A percentile compares a stretch with the other conserved stretches of the same genome.
Evolutionary conservation across 2,888 invertebrate species (phyloP).

Genomic region (Pandemis cinnamomeana): DNA sequence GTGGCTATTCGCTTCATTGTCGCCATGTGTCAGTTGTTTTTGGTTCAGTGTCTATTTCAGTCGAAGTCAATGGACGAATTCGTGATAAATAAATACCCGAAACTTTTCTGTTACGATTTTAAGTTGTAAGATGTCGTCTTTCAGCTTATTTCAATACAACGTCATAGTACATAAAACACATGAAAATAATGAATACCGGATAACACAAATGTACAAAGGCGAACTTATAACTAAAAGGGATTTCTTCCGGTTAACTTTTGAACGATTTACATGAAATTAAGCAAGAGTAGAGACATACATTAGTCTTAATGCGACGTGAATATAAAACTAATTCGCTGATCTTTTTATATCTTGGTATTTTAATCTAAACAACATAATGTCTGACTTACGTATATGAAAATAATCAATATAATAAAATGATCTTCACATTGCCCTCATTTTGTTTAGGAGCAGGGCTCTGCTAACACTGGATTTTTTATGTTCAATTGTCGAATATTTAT

Average conservation of each 20-base stretch:
- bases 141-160: background rate
- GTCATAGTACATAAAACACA: background rate
- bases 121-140: background rate
- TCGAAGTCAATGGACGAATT: constrained; percentile 3
- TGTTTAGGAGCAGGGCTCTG: no score
- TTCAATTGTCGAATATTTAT: no score
- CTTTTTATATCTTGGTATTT: background rate
- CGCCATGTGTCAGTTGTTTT: constrained; percentile 5
- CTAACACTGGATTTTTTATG: no score
- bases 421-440: no score
- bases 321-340: background rate
- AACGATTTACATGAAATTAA: no score
- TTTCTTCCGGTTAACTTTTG: no score
- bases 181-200: no score
- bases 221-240: no score
- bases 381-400: no score
- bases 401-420: no score
- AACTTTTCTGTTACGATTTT: background rate
- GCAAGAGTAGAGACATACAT: no score
- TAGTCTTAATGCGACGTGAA: background rate
- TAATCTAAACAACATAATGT: background rate
- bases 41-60: constrained; percentile 4
- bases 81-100: constrained; percentile 1
- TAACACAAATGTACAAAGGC: no score
- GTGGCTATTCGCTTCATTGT: constrained; percentile 15